These are phyloP conservation scores for Tetragnatha montana DNA, from an alignment of 2,888 invertebrate species.

Conservation along the genomic window DNA sequence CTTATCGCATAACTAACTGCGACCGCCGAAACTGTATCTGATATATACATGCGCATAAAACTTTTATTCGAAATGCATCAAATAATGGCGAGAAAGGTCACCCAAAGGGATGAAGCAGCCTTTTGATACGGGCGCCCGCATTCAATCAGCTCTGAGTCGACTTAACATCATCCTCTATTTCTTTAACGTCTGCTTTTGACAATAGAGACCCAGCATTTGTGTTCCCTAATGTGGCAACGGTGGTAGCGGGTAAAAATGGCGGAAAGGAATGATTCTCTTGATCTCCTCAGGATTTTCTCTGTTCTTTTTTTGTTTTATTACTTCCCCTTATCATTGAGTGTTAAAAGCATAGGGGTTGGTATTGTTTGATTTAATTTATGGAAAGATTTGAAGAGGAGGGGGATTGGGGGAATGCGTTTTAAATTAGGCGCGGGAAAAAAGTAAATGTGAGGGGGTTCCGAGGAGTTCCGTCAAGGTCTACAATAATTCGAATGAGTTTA, in stretches of 20 bases:
- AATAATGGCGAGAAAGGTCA: slow-evolving; percentile 44
- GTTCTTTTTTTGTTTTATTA: slow-evolving; percentile 5
- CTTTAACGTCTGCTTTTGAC: slow-evolving; percentile 65
- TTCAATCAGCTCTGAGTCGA: slow-evolving; percentile 62
- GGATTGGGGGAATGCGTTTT: background rate
- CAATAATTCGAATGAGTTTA: too few relatives aligned
- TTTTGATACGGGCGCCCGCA: slow-evolving; percentile 64
- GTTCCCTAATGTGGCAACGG: slow-evolving; percentile 34
- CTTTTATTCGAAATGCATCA: slow-evolving; percentile 21
- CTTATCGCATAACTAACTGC: background rate
- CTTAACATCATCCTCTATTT: slow-evolving; percentile 56
- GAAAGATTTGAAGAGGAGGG: slow-evolving; percentile 13
- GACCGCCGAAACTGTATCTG: background rate
- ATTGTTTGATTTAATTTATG: slow-evolving; percentile 63
- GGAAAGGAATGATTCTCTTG: slow-evolving; percentile 22
- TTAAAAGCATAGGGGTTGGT: slow-evolving; percentile 63
- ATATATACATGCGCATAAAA: slow-evolving; percentile 11
- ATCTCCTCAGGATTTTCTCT: slow-evolving; percentile 2
- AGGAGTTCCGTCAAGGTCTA: too few relatives aligned
- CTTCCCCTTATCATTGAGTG: background rate
- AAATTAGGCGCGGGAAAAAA: background rate
- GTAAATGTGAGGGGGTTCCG: background rate
- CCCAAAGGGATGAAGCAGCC: slow-evolving; percentile 43
- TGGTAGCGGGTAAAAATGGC: slow-evolving; percentile 25
- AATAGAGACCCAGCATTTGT: slow-evolving; percentile 56